Percentiles rank a stretch among this genome's conserved stretches.
These are phyloP conservation scores for Petrocephalus microphthalmus DNA, from an alignment of 2,113 vertebrate genomes.

Conservation along the genomic window DNA sequence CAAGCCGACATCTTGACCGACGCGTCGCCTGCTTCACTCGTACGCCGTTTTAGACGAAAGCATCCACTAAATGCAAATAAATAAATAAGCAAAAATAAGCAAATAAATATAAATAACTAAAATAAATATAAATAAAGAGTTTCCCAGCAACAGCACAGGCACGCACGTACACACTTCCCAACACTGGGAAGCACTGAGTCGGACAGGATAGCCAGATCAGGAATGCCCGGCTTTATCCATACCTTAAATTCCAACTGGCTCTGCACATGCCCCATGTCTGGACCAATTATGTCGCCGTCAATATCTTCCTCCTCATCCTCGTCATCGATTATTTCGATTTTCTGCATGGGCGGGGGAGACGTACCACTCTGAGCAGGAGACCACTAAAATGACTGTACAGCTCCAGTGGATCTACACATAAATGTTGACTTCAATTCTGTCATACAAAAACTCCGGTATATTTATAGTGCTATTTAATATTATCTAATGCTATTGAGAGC, in stretches of 20 bases:
- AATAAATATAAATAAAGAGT: not conserved
- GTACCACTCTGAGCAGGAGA: not conserved
- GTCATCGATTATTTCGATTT: constrained; percentile 85
- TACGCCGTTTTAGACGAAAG: not conserved
- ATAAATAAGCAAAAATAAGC: not conserved
- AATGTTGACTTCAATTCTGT: not conserved
- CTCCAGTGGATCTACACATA: not conserved
- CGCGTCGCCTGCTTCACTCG: not conserved
- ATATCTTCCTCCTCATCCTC: constrained; percentile 75
- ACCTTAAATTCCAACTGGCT: constrained; percentile 90
- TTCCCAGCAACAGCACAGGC: no score
- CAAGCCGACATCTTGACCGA: not conserved
- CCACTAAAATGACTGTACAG: not conserved
- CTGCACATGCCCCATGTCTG: constrained; percentile 84
- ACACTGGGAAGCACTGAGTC: not conserved
- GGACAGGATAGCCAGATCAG: not conserved
- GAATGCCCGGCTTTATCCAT: constrained; percentile 25
- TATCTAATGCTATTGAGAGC: not conserved
- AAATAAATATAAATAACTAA: not conserved
- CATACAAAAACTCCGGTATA: not conserved
- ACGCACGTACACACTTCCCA: not conserved
- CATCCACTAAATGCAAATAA: not conserved
- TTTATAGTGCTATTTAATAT: not conserved
- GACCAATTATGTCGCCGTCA: constrained; percentile 72
- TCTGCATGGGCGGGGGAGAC: constrained; percentile 61